Conservation (phyloP, 2,888 invertebrate genomes). For the Chymomyza caudatula region DNA sequence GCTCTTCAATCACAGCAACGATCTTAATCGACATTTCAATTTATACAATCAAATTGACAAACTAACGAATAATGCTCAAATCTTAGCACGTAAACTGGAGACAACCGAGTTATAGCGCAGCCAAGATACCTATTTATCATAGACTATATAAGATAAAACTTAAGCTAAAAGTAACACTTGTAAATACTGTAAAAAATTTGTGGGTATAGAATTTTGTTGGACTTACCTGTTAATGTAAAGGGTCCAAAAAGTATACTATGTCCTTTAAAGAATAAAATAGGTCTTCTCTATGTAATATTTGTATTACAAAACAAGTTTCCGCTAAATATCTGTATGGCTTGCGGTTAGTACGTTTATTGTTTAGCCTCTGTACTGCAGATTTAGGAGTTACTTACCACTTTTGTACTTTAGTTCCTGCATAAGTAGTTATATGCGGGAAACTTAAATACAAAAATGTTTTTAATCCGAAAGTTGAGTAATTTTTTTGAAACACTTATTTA, state of each 20-base stretch:
- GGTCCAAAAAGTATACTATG: no score
- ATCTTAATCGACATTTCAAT: conserved; percentile 81
- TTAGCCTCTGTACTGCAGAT: background rate
- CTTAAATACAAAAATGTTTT: background rate
- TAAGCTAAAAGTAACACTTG: background rate
- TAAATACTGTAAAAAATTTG: conserved; percentile 36
- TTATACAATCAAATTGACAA: conserved; percentile 86
- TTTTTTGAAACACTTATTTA: background rate
- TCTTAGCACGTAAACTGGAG: conserved; percentile 85
- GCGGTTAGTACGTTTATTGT: background rate
- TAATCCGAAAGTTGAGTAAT: background rate
- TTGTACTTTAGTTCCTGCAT: background rate
- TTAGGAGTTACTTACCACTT: background rate
- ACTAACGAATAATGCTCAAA: conserved; percentile 81
- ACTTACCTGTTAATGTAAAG: background rate
- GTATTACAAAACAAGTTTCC: background rate
- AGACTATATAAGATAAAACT: conserved; percentile 4
- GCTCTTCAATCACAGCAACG: conserved; percentile 80
- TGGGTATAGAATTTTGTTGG: background rate
- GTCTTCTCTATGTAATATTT: background rate
- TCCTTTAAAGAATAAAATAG: background rate
- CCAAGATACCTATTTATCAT: conserved; percentile 43
- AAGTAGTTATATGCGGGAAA: background rate
- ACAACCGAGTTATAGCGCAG: conserved; percentile 84
- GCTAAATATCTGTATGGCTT: background rate